A percentile compares a stretch with the other conserved stretches of the same genome.
Evolutionary conservation across 2,888 invertebrate species (phyloP).

Genomic region (Diaprepes abbreviatus): DNA sequence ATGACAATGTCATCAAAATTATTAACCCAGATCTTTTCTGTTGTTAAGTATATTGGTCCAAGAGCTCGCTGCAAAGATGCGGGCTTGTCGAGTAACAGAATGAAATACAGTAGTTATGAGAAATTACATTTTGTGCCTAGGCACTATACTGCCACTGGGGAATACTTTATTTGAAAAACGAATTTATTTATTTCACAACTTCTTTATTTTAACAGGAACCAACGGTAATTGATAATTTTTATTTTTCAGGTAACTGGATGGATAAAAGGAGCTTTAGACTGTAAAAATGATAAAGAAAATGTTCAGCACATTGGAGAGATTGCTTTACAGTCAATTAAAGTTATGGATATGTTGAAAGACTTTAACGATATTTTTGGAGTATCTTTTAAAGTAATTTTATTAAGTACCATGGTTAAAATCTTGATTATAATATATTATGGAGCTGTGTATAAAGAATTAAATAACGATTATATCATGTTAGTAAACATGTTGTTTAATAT

Average conservation of each 20-base stretch:
- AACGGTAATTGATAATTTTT: no score
- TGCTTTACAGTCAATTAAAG: not conserved
- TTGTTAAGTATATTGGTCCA: no score
- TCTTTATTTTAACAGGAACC: no score
- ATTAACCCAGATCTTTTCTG: no score
- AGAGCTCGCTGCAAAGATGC: no score
- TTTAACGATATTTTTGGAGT: not conserved
- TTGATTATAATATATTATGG: not conserved
- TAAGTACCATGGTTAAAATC: not conserved
- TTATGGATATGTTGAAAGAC: not conserved
- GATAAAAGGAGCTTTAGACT: constrained; percentile 24
- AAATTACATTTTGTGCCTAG: no score
- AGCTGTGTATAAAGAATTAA: not conserved
- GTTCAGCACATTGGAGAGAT: constrained; percentile 4
- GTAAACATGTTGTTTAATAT: constrained; percentile 7
- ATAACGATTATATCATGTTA: not conserved
- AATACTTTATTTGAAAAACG: no score
- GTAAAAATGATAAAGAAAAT: constrained; percentile 17
- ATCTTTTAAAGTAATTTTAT: constrained; percentile 9
- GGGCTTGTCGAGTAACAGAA: no score
- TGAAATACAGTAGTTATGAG: no score
- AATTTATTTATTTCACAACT: no score
- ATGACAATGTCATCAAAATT: no score
- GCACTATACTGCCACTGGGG: no score
- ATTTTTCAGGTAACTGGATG: constrained; percentile 27